These are phyloP conservation scores for Eubucco bourcierii DNA, from an alignment of 2,113 vertebrate genomes.

Conservation along the genomic window DNA sequence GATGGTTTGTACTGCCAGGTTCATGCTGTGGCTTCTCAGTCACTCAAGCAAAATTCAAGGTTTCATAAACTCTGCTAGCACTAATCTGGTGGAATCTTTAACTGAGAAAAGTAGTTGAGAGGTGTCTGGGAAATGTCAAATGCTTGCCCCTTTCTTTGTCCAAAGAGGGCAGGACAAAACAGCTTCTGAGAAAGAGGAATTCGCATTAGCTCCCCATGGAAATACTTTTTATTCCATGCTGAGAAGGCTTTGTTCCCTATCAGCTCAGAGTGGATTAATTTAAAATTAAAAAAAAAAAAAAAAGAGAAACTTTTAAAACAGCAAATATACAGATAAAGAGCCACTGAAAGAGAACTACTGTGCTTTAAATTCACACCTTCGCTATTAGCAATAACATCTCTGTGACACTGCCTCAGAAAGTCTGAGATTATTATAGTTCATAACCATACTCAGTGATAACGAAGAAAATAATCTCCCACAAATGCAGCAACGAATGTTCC, in stretches of 20 bases:
- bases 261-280: neutral
- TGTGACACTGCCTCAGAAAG: neutral
- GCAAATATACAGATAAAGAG: neutral
- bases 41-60: neutral
- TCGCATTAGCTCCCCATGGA: neutral
- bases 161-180: neutral
- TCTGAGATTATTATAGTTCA: slow-evolving; percentile 1
- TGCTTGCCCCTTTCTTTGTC: neutral
- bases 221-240: neutral
- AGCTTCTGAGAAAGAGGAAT: neutral
- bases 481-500: slow-evolving; percentile 44
- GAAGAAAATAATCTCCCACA: slow-evolving; percentile 5
- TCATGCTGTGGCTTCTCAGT: neutral
- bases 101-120: neutral
- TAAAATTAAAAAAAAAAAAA: neutral
- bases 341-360: neutral
- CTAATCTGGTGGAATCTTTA: neutral
- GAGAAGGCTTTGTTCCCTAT: neutral
- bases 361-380: slow-evolving; percentile 25
- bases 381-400: slow-evolving; percentile 1
- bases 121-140: neutral
- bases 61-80: neutral
- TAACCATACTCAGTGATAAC: slow-evolving; percentile 10
- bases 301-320: neutral
- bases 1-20: neutral